Evolutionary conservation across 2,113 vertebrate species (phyloP).

Genomic region (Phoenicopterus ruber): DNA sequence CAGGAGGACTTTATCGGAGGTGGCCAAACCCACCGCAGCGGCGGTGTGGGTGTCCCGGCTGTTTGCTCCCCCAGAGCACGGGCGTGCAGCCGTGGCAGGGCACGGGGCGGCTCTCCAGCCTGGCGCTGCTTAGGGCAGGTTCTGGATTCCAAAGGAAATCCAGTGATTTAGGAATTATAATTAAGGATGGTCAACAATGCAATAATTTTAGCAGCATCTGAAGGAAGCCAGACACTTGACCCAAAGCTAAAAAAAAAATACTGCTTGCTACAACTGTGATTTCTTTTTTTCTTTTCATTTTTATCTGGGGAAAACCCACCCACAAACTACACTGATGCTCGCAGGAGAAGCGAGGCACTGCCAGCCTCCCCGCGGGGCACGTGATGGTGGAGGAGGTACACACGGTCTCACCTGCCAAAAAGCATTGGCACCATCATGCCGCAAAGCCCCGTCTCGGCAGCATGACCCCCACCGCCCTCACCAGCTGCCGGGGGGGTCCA

Average conservation of each 20-base stretch:
- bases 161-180: neutral
- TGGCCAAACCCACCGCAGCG: neutral
- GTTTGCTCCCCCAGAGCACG: fast-evolving
- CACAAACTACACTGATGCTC: neutral
- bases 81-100: neutral
- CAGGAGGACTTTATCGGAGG: neutral
- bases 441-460: neutral
- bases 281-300: neutral
- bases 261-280: neutral
- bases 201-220: neutral
- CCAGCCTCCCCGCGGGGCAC: neutral
- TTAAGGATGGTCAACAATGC: neutral
- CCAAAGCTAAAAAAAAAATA: neutral
- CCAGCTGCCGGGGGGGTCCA: fast-evolving
- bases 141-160: neutral
- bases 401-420: neutral
- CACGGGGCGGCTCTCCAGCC: neutral
- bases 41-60: fast-evolving
- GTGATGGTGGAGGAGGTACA: neutral
- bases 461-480: neutral
- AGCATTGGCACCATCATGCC: neutral
- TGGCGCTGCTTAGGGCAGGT: neutral
- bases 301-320: neutral
- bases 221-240: neutral
- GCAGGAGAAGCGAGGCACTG: fast-evolving